Evolutionary conservation across 2,113 vertebrate species (phyloP).

Genomic region (Neolamprologus sp.): DNA sequence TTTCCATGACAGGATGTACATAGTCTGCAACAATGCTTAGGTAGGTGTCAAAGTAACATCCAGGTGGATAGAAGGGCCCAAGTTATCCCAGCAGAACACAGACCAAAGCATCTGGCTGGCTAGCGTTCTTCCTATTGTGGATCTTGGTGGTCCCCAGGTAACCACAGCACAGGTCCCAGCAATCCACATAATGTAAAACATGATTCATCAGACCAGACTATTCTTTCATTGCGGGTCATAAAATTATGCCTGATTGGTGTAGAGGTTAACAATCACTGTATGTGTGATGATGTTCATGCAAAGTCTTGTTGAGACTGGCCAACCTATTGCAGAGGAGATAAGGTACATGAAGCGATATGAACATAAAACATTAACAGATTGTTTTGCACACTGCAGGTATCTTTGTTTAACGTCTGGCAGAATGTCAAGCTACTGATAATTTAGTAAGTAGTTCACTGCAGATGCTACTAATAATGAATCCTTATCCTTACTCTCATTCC

Average conservation of each 20-base stretch:
- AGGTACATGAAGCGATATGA: neutral
- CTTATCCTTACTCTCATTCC: too few species aligned
- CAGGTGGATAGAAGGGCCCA: neutral
- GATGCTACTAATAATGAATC: neutral
- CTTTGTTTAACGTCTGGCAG: neutral
- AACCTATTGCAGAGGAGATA: neutral
- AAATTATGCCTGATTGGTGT: neutral
- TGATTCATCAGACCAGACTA: neutral
- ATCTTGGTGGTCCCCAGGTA: neutral
- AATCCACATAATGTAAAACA: neutral
- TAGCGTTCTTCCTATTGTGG: neutral
- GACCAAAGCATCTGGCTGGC: neutral
- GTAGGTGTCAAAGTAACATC: neutral
- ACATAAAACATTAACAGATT: neutral
- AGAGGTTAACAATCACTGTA: neutral
- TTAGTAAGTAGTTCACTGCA: neutral
- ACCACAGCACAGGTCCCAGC: neutral
- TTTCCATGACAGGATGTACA: neutral
- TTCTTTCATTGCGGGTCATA: neutral
- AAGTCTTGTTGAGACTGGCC: neutral
- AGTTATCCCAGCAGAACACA: fast-evolving
- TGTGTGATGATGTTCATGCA: neutral
- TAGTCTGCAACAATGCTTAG: neutral
- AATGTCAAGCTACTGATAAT: neutral
- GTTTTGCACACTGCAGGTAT: neutral